Evolutionary conservation across 2,888 invertebrate genomes (phyloP).

Genomic region (Drosophila subsilvestris): DNA sequence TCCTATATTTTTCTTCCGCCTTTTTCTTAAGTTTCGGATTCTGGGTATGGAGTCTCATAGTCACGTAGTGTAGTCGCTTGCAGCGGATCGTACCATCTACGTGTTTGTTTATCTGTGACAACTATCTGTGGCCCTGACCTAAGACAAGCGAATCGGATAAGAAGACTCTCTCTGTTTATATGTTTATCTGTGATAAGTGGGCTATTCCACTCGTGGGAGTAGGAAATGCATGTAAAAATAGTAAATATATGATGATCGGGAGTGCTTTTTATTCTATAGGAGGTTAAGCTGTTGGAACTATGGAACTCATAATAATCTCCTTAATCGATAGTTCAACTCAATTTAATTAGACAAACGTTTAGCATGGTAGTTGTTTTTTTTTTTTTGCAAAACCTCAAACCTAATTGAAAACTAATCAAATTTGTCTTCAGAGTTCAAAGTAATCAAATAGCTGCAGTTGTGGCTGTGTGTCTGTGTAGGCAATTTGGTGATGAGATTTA

Average conservation of each 20-base stretch:
- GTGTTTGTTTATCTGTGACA: slow-evolving; percentile 3
- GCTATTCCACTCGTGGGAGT: not conserved
- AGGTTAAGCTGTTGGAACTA: not conserved
- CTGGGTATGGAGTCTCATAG: slow-evolving; percentile 16
- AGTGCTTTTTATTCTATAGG: not conserved
- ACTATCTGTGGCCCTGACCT: slow-evolving; percentile 2
- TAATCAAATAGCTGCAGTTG: not conserved
- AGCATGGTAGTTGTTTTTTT: not conserved
- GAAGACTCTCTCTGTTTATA: not conserved
- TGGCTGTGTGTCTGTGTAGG: not conserved
- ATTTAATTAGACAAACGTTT: not conserved
- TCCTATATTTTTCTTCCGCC: slow-evolving; percentile 9
- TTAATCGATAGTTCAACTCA: not conserved
- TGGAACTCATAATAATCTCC: not conserved
- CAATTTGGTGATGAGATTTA: slow-evolving; percentile 24
- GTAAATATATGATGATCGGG: not conserved
- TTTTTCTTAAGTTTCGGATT: not conserved
- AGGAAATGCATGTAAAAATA: not conserved
- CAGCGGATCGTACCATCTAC: slow-evolving; percentile 25
- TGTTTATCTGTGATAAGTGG: slow-evolving; percentile 1
- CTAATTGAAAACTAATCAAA: slow-evolving; percentile 12
- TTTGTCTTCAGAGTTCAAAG: slow-evolving; percentile 6
- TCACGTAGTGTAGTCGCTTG: slow-evolving; percentile 21
- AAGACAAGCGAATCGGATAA: slow-evolving; percentile 15
- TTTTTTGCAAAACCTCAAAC: not conserved